Percentiles rank a stretch among this genome's conserved stretches.
These are phyloP conservation scores for Dioctria linearis DNA, from an alignment of 2,888 invertebrate species.

Conservation along the genomic window DNA sequence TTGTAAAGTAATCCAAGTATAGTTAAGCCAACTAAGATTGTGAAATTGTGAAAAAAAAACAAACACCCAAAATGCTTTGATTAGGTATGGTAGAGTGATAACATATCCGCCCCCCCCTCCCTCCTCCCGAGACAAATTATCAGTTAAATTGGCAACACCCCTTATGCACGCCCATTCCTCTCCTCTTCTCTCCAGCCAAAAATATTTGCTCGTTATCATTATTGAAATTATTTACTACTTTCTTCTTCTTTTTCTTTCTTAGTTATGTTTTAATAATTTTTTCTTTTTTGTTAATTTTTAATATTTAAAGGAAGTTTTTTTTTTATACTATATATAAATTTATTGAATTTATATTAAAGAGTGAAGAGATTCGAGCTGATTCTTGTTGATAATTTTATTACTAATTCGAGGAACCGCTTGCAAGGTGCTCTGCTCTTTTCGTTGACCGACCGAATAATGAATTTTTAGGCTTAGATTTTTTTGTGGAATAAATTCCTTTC, in stretches of 20 bases:
- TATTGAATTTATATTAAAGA: conserved; percentile 7
- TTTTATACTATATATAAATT: not conserved
- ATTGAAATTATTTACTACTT: conserved; percentile 18
- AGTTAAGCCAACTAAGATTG: conserved; percentile 29
- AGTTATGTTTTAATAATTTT: conserved; percentile 26
- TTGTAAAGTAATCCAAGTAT: conserved; percentile 19
- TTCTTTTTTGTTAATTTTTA: conserved; percentile 25
- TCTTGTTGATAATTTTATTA: conserved; percentile 48
- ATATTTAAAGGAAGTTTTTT: not conserved
- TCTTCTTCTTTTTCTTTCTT: conserved; percentile 26
- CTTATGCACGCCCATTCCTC: too few species aligned
- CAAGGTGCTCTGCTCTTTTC: not conserved
- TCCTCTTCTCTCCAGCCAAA: not conserved
- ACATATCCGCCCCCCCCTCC: conserved; percentile 25
- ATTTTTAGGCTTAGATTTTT: not conserved
- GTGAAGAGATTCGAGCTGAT: conserved; percentile 9
- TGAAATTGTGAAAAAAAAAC: conserved; percentile 8
- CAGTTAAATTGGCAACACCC: not conserved
- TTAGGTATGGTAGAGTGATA: conserved; percentile 23
- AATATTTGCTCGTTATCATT: conserved; percentile 3
- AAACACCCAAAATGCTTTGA: conserved; percentile 36
- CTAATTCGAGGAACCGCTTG: not conserved
- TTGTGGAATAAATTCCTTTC: not conserved
- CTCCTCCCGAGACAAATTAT: not conserved
- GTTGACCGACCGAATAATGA: not conserved